These are phyloP conservation scores for Germaria angustata DNA, from an alignment of 2,888 invertebrate species.

Conservation along the genomic window DNA sequence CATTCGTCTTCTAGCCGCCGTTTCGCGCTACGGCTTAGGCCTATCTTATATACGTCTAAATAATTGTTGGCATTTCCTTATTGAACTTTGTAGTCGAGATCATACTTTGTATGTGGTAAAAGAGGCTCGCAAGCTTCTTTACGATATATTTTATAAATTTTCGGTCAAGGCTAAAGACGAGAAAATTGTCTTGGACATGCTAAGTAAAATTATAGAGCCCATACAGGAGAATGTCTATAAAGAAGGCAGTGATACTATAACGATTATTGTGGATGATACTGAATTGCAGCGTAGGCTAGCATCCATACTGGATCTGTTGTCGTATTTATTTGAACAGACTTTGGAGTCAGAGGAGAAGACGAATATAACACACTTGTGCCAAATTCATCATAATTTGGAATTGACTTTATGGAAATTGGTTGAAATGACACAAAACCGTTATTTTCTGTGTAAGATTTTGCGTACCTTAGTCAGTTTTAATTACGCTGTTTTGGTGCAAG, in stretches of 20 bases:
- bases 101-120: constrained; percentile 87
- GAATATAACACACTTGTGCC: constrained; percentile 75
- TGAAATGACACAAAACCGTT: constrained; percentile 78
- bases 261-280: constrained; percentile 80
- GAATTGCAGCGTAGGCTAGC: constrained; percentile 81
- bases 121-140: constrained; percentile 84
- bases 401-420: constrained; percentile 76
- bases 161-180: constrained; percentile 80
- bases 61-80: constrained; percentile 84
- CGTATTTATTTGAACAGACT: constrained; percentile 82
- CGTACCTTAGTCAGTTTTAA: constrained; percentile 73
- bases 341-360: constrained; percentile 80
- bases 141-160: constrained; percentile 82
- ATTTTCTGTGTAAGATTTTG: constrained; percentile 75
- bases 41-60: constrained; percentile 84
- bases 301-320: constrained; percentile 82
- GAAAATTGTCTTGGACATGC: constrained; percentile 82
- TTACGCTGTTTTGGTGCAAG: constrained; percentile 76
- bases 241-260: constrained; percentile 71
- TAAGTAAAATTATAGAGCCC: constrained; percentile 82
- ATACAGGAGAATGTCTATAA: constrained; percentile 82
- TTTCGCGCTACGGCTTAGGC: constrained; percentile 84
- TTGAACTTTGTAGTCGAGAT: constrained; percentile 84
- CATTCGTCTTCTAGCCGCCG: constrained; percentile 83
- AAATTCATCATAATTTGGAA: constrained; percentile 76